phyloP scores from a whole-genome alignment of 2,113 vertebrate species.

The Carassius auratus region DNA sequence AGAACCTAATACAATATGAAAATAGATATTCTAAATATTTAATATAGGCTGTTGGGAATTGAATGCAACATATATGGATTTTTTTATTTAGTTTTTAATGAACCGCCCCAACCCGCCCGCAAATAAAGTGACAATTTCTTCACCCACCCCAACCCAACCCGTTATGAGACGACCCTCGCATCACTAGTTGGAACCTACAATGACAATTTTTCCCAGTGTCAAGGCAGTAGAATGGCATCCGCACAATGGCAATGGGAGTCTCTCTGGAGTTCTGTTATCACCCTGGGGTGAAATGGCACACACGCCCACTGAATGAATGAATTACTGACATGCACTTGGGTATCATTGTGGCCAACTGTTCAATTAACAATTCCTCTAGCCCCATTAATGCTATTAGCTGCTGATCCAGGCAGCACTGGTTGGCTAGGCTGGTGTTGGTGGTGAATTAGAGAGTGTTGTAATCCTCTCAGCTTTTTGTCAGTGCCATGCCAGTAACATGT shows the following conservation, averaged over 20 bases:
- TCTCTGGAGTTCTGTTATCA: background rate
- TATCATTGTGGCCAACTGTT: constrained; percentile 70
- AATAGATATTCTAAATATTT: too few relatives aligned
- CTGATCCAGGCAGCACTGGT: background rate
- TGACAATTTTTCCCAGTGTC: background rate
- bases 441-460: constrained; percentile 13
- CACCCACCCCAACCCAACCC: too few relatives aligned
- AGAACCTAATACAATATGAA: too few relatives aligned
- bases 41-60: too few relatives aligned
- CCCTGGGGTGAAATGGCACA: background rate
- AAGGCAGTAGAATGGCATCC: background rate
- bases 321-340: constrained; percentile 25
- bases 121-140: too few relatives aligned
- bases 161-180: too few relatives aligned
- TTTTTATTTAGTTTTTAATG: too few relatives aligned
- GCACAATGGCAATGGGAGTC: background rate
- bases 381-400: constrained; percentile 68
- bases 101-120: too few relatives aligned
- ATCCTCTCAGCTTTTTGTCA: constrained; percentile 29
- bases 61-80: too few relatives aligned
- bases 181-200: background rate
- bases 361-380: constrained; percentile 77
- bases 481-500: background rate
- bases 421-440: background rate
- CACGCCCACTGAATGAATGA: constrained; percentile 5